Percentiles rank a stretch among this genome's conserved stretches.
phyloP scores from a whole-genome alignment of 2,888 invertebrate genomes.

The Leptinotarsa tumamoca region DNA sequence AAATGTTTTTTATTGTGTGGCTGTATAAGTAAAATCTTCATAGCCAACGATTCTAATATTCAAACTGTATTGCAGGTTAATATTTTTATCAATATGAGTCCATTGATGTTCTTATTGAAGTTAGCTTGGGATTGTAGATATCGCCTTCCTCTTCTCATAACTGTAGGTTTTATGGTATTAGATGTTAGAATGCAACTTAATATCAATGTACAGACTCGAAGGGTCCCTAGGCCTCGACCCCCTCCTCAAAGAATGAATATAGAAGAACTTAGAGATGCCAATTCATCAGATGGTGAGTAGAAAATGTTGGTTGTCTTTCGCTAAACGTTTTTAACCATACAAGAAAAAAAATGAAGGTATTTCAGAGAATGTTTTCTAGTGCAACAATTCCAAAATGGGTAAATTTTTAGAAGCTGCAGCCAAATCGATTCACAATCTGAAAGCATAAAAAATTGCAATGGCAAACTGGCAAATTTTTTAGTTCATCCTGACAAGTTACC shows the following conservation, averaged over 20 bases:
- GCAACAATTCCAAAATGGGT: no score
- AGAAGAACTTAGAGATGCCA: slow-evolving; percentile 4
- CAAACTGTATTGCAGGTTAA: slow-evolving; percentile 12
- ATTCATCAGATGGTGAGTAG: slow-evolving; percentile 48
- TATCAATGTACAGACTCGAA: slow-evolving; percentile 71
- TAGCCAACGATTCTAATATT: background rate
- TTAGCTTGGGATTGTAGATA: slow-evolving; percentile 79
- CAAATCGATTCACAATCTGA: no score
- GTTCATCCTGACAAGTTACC: no score
- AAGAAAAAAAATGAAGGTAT: background rate
- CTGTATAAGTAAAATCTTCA: background rate
- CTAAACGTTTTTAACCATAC: background rate
- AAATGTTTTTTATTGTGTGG: no score
- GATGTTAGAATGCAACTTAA: slow-evolving; percentile 78
- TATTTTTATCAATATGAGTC: slow-evolving; percentile 40
- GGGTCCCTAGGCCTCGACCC: slow-evolving; percentile 50
- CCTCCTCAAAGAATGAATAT: slow-evolving; percentile 29
- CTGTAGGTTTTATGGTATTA: slow-evolving; percentile 75
- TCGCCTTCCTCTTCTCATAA: slow-evolving; percentile 75
- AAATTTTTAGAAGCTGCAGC: no score
- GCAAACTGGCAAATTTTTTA: no score
- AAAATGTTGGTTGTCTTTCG: background rate
- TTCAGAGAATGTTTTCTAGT: no score
- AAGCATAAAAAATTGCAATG: no score
- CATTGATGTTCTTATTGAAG: slow-evolving; percentile 75